Base-by-base conservation (phyloP, 2,888 invertebrate species). In the Sepioteuthis lessoniana region DNA sequence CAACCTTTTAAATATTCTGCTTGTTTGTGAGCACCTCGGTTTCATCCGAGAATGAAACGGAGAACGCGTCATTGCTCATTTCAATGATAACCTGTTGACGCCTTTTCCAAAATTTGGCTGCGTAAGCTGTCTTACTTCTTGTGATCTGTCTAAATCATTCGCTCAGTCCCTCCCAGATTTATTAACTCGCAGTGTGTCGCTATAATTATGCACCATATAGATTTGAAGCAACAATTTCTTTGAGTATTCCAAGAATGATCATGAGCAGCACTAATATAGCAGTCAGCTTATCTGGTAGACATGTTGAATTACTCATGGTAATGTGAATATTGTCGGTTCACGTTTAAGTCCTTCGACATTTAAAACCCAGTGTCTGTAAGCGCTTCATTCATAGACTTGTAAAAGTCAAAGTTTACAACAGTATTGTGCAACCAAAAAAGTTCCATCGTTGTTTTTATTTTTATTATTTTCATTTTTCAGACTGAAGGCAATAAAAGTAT, bases 41-140 rank as follows among this genome's bases (percentile, higher is more conserved):
- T n/a, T 76, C 76, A 76, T 19, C n/a, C 16, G 10, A 8, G 55
- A 55, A 55, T 76, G 76, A 16, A 76, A n/a, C 19, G 35, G n/a
- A 76, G 7, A 76, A 76, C 76, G 76, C 76, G 19, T 3, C n/a
- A 76, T 35, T 76, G n/a, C n/a, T n/a, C 13, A n/a, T 35, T n/a
- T 35, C 76, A 76, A n/a, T 76, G 76, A 76, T 76, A n/a, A 76
- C 76, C 76, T 76, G 76, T 76, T 76, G 76, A 76, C 76, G n/a
- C 76, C 76, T 76, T n/a, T 76, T 76, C 76, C 16, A n/a, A n/a
- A 76, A 76, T 76, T n/a, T 5, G 31, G n/a, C 76, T 1, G 76
- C 76, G 31, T 31, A 76, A 76, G n/a, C 76, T 13, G n/a, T 76
- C 13, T 76, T 76, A 4, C n/a, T 76, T 76, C 76, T 76, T 76